Base-by-base conservation (phyloP, 2,113 vertebrate species). In the Vimba vimba region DNA sequence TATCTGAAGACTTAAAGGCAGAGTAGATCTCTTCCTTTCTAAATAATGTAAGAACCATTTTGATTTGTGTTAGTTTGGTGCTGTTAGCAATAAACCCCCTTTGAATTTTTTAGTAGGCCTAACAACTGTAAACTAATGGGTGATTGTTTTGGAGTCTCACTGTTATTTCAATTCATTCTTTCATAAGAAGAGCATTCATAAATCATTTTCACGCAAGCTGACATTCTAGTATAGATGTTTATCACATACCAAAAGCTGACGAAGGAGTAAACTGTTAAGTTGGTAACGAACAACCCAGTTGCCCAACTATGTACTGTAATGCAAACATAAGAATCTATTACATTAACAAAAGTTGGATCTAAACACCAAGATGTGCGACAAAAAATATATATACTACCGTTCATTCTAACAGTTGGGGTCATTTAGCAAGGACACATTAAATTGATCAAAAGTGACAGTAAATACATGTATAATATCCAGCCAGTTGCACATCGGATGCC, bases 11-110 rank as follows among this genome's bases (percentile, higher is more conserved):
- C 59, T 64, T 52, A 69, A 52, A 69, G 80, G 80, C n/a, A 69
- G 68, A 73, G 66, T 59, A 83, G 81, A 73, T 43, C 10, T 39
- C 66, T 82, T 47, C 79, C 79, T 83, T 57, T 83, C 21, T 71
- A 59, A 83, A 83, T 83, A 83, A 83, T 83, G 27, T 71, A 57
- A 23, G 81, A 73, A 55, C 27, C 60, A 50, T 68, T 68, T 69
- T 52, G 43, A 68, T 69, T 66, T 82, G 45, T 82, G 52, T 69
- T 68, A 73, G 30, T 73, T 83, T 83, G 21, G 50, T 9, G 45
- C 64, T 69, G 27, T 23, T 43, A 33, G 64, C 27, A 69, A 69
- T 82, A 82, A 50, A 21, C 17, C 80, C 27, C 30, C 25, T 50
- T 50, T 50, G 13, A 80, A 68, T 68, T 69, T 43, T 8, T 52